Percentiles rank a stretch among this genome's conserved stretches.
Evolutionary conservation across 2,888 invertebrate species (phyloP).

Genomic region (Trissolcus brochymenae): DNA sequence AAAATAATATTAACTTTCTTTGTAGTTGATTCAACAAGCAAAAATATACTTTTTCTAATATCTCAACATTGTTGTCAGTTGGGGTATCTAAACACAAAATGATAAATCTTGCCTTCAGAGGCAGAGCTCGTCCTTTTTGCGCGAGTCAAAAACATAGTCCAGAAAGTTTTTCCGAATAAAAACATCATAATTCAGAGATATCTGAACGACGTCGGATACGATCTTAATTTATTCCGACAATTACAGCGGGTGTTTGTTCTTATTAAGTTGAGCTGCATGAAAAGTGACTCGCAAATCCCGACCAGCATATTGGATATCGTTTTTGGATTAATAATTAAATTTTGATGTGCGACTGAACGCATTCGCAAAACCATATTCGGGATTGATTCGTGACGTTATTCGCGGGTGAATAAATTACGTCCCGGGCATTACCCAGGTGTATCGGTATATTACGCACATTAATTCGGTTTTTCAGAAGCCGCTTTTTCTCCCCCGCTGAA

Average conservation of each 20-base stretch:
- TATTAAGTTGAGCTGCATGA: slow-evolving; percentile 14
- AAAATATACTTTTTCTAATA: slow-evolving; percentile 27
- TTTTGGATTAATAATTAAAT: slow-evolving; percentile 12
- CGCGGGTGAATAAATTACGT: slow-evolving; percentile 7
- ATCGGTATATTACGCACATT: slow-evolving; percentile 25
- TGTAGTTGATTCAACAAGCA: slow-evolving; percentile 47
- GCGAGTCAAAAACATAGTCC: slow-evolving; percentile 4
- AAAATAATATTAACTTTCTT: slow-evolving; percentile 12
- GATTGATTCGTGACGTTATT: slow-evolving; percentile 16
- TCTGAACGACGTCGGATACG: slow-evolving; percentile 24
- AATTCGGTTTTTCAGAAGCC: slow-evolving; percentile 30
- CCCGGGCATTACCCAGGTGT: slow-evolving; percentile 16
- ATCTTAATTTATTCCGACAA: slow-evolving; percentile 30
- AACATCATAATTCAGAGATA: slow-evolving; percentile 34
- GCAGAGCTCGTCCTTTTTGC: no score
- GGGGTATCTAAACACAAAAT: slow-evolving; percentile 1
- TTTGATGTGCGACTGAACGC: slow-evolving; percentile 13
- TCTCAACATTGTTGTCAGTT: no score
- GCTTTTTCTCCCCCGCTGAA: slow-evolving; percentile 20
- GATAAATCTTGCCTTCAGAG: no score
- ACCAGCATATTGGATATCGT: not conserved
- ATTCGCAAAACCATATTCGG: slow-evolving; percentile 1
- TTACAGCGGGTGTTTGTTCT: slow-evolving; percentile 18
- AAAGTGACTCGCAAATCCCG: slow-evolving; percentile 1
- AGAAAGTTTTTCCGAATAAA: slow-evolving; percentile 36